Conservation (phyloP, 2,797 vertebrate species). For the Pterois miles region DNA sequence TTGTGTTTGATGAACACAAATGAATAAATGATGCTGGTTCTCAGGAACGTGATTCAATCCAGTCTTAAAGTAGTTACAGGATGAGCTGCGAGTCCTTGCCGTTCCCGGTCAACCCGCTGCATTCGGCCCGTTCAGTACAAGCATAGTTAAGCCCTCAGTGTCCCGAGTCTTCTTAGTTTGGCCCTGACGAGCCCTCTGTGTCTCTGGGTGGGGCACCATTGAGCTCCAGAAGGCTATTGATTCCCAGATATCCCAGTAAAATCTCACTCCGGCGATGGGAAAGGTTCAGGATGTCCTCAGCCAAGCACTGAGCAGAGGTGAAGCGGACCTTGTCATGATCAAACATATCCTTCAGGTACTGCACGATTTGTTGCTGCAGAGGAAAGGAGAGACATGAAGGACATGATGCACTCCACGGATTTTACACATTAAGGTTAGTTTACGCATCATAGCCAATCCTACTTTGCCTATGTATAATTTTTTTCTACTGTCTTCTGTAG, state of each 20-base stretch:
- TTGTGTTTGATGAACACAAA: conserved; percentile 33
- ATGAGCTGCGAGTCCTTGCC: not conserved
- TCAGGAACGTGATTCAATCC: conserved; percentile 19
- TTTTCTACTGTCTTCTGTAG: not conserved
- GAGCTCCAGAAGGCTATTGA: conserved; percentile 79
- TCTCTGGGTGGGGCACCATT: conserved; percentile 85
- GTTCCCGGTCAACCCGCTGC: not conserved
- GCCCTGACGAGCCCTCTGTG: conserved; percentile 40
- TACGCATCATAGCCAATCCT: not conserved
- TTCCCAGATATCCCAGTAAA: conserved; percentile 92
- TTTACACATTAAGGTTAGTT: not conserved
- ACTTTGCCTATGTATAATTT: not conserved
- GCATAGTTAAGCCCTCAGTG: conserved; percentile 2
- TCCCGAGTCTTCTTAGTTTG: conserved; percentile 14
- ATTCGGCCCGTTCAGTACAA: not conserved
- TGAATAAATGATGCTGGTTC: conserved; percentile 45
- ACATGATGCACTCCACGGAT: not conserved
- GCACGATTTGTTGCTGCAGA: conserved; percentile 95
- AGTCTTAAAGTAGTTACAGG: not conserved
- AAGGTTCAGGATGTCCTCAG: conserved; percentile 94
- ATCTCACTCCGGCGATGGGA: conserved; percentile 96
- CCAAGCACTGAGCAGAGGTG: conserved; percentile 86
- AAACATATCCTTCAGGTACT: conserved; percentile 98
- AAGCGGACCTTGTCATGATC: conserved; percentile 98
- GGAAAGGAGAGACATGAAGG: conserved; percentile 2